Base-by-base conservation (phyloP, 2,888 invertebrate species). In the Nomada ruficornis region DNA sequence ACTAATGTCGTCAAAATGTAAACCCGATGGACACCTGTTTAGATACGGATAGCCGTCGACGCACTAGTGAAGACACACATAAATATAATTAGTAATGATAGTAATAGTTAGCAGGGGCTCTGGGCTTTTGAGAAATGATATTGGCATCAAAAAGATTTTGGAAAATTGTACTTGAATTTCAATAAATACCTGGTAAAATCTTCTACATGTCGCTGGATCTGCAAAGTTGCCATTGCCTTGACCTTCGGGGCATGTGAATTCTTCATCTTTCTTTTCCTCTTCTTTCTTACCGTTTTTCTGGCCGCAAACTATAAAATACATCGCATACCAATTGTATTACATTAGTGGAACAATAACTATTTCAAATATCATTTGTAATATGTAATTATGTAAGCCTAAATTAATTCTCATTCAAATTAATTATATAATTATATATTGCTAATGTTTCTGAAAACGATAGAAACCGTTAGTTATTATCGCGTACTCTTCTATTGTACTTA, bases 1-100 rank as follows among this genome's bases (percentile, higher is more conserved):
- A 94, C 96, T 97, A 90, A 97, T 96, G 92, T 98, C 98, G 93
- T 98, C 98, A 92, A 98, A 98, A 94, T 97, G 97, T 68, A 98
- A 95, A 76, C 98, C 97, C 2, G 98, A 97, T 15, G 98, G 98
- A 94, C 98, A 98, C 92, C 97, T 96, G 94, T 97, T 98, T 90
- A 97, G 90, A 93, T 98, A 98, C 1, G 98, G 98, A 92, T 95
- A 97, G 80, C 97, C 97, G 94, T 98, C 98, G 72, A 98, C 98
- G 93, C 98, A 98, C 98, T 98, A 94, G 88, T 23, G 87, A 91
- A 90, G 85, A 65, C 75, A 29, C 59, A 74, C 71, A 60, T n/a
- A 50, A 36, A n/a, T 29, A 52, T 54, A 18, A 4, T 18, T n/a
- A 23, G 15, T 0, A 29, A 29, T 47, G 18, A n/a, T n/a, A 7